These are phyloP conservation scores for Triplophysa tibetana DNA, from an alignment of 2,113 vertebrate genomes.

Conservation along the genomic window DNA sequence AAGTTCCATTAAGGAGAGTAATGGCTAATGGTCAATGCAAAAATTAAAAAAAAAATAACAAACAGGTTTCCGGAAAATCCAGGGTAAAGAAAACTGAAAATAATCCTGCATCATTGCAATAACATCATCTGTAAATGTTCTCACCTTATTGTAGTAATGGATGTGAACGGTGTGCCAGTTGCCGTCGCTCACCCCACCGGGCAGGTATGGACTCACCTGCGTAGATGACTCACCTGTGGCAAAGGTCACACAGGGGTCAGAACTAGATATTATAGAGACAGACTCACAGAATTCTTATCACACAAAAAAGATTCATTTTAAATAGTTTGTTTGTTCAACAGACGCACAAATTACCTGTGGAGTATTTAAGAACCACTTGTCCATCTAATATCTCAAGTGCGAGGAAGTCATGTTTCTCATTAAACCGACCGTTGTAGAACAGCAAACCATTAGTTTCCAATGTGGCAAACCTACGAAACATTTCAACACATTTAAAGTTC, in stretches of 20 bases:
- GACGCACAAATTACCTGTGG: slow-evolving; percentile 81
- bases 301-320: too few relatives aligned
- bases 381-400: slow-evolving; percentile 92
- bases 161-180: slow-evolving; percentile 95
- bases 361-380: slow-evolving; percentile 95
- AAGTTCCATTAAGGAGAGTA: too few relatives aligned
- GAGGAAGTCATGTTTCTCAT: slow-evolving; percentile 96
- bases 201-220: slow-evolving; percentile 88
- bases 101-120: background rate
- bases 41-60: background rate
- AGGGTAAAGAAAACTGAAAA: background rate
- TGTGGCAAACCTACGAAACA: slow-evolving; percentile 86
- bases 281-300: too few relatives aligned
- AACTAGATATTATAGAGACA: background rate
- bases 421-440: slow-evolving; percentile 96
- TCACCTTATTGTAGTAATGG: slow-evolving; percentile 96
- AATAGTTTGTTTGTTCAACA: background rate
- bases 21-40: background rate
- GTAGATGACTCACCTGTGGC: slow-evolving; percentile 92
- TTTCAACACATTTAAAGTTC: slow-evolving; percentile 22
- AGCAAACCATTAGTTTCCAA: slow-evolving; percentile 87
- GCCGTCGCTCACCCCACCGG: slow-evolving; percentile 91
- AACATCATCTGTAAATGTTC: background rate
- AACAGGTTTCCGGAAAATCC: background rate
- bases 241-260: slow-evolving; percentile 35